phyloP scores from a whole-genome alignment of 2,797 vertebrate species.

The Ficedula albicollis region DNA sequence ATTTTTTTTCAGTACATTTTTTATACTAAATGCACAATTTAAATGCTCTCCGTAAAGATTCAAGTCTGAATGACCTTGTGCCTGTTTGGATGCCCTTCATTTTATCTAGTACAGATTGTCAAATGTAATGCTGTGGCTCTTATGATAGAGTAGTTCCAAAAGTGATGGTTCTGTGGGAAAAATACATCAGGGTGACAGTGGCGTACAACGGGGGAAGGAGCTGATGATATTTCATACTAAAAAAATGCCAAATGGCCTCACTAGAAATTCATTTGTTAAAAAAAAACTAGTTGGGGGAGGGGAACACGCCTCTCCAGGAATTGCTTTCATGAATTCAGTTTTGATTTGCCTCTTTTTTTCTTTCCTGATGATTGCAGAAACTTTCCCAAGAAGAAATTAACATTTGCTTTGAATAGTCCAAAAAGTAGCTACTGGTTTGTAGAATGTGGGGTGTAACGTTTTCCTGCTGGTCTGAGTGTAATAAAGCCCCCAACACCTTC shows the following conservation, averaged over 20 bases:
- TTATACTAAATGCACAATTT: slow-evolving; percentile 26
- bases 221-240: slow-evolving; percentile 35
- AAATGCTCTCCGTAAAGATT: slow-evolving; percentile 26
- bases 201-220: not conserved
- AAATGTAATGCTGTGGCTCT: slow-evolving; percentile 31
- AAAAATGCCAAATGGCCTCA: slow-evolving; percentile 34
- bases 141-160: slow-evolving; percentile 40
- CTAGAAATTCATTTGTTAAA: not conserved
- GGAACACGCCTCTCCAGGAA: not conserved
- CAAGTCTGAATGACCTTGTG: slow-evolving; percentile 50
- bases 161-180: slow-evolving; percentile 50
- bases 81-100: slow-evolving; percentile 56
- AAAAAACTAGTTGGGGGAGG: not conserved
- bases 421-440: not conserved
- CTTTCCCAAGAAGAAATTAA: not conserved
- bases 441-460: not conserved
- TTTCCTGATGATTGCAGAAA: not conserved
- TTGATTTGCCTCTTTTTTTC: not conserved
- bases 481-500: not conserved
- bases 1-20: not conserved
- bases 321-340: slow-evolving; percentile 22
- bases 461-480: not conserved
- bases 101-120: slow-evolving; percentile 51
- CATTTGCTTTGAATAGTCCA: not conserved
- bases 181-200: slow-evolving; percentile 33